Percentiles rank a stretch among this genome's conserved stretches.
Evolutionary conservation across 30 jellyfish, hydroid and myxozoan species (phyloP).

Genomic region (Pseudorhiza aurosa): DNA sequence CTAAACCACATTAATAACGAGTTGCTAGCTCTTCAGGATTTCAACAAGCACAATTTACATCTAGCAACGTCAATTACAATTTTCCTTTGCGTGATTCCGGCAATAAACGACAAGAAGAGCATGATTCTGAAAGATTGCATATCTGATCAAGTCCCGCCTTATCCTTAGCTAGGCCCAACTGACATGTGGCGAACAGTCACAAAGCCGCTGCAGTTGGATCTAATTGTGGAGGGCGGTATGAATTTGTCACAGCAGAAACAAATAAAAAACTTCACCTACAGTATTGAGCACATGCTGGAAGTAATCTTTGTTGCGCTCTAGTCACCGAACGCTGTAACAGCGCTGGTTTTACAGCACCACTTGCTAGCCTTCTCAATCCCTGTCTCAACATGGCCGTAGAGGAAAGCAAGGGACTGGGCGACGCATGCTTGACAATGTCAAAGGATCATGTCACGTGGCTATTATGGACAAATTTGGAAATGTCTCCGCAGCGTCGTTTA

Average conservation of each 20-base stretch:
- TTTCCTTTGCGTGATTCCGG: too few species aligned
- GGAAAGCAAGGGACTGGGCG: constrained; percentile 55
- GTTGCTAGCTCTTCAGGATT: too few species aligned
- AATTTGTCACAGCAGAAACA: not conserved
- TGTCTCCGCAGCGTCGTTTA: constrained; percentile 9
- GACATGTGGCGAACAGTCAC: not conserved
- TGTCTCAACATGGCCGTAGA: constrained; percentile 95
- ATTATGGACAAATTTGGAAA: constrained; percentile 65
- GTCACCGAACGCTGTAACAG: constrained; percentile 79
- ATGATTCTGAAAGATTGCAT: too few species aligned
- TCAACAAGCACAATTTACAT: too few species aligned
- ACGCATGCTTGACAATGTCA: constrained; percentile 65
- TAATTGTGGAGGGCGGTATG: not conserved
- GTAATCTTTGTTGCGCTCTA: constrained; percentile 78
- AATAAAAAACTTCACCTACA: constrained; percentile 54
- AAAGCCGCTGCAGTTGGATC: constrained; percentile 44
- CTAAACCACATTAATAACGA: too few species aligned
- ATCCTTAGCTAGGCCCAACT: constrained; percentile 7
- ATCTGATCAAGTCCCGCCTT: not conserved
- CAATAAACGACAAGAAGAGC: too few species aligned
- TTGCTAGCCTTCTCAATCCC: constrained; percentile 88
- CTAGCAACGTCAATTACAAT: too few species aligned
- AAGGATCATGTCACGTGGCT: constrained; percentile 57
- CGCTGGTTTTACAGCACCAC: constrained; percentile 89
- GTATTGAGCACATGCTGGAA: constrained; percentile 85